phyloP scores from a whole-genome alignment of 2,888 invertebrate species.

The Tenthredo livida region DNA sequence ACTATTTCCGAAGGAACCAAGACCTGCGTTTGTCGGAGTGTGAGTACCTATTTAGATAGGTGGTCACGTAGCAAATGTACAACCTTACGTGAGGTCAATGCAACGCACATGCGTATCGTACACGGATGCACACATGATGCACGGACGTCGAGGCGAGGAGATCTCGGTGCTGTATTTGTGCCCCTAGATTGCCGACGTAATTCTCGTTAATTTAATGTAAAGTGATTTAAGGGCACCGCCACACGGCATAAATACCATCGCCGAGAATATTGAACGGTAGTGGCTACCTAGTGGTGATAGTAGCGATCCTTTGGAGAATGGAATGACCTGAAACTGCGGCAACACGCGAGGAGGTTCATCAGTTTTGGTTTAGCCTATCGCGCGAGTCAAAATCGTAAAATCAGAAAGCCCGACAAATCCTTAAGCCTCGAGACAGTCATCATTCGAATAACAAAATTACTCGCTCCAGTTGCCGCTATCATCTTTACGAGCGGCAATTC shows the following conservation, averaged over 20 bases:
- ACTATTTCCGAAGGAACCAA: neutral
- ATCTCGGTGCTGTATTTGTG: neutral
- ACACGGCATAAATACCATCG: neutral
- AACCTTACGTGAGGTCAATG: constrained; percentile 16
- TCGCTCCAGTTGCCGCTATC: constrained; percentile 47
- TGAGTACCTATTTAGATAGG: neutral
- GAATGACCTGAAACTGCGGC: neutral
- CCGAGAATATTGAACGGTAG: neutral
- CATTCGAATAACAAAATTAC: constrained; percentile 42
- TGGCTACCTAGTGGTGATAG: no score
- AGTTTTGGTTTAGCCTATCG: neutral
- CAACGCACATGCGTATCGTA: neutral
- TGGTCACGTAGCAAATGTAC: neutral
- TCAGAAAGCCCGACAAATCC: constrained; percentile 41
- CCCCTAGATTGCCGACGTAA: neutral
- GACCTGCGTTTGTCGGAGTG: neutral
- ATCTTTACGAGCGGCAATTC: constrained; percentile 51
- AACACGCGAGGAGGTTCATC: constrained; percentile 23
- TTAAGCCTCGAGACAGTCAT: constrained; percentile 35
- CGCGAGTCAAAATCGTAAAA: constrained; percentile 35
- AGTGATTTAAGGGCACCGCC: constrained; percentile 6
- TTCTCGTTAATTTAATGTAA: constrained; percentile 10
- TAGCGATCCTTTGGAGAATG: neutral
- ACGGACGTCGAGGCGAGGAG: neutral
- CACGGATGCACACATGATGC: neutral